These are phyloP conservation scores for Tetheella fluctuosa DNA, from an alignment of 2,888 invertebrate species.

Conservation along the genomic window DNA sequence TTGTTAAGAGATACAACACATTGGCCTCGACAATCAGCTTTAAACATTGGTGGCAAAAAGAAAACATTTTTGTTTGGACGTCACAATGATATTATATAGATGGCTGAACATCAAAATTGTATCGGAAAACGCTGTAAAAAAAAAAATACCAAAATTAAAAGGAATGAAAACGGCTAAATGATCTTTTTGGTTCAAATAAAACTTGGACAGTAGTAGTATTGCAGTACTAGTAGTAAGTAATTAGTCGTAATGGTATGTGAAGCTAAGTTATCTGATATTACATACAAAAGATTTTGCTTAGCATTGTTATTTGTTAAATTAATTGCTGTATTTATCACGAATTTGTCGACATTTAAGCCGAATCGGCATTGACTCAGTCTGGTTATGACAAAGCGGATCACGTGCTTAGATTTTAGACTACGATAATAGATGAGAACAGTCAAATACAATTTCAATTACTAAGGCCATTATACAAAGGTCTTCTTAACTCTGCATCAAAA, in stretches of 20 bases:
- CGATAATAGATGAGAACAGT: slow-evolving; percentile 19
- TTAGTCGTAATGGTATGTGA: too few species aligned
- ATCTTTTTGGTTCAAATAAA: too few species aligned
- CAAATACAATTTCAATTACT: slow-evolving; percentile 8
- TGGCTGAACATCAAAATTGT: not conserved
- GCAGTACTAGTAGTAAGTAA: too few species aligned
- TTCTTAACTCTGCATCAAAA: not conserved
- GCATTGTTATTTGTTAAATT: slow-evolving; percentile 20
- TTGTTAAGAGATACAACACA: slow-evolving; percentile 60
- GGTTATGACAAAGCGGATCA: slow-evolving; percentile 25
- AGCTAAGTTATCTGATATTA: slow-evolving; percentile 8
- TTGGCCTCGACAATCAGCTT: slow-evolving; percentile 35
- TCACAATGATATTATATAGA: slow-evolving; percentile 33
- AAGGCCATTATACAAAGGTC: slow-evolving; percentile 5
- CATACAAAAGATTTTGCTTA: slow-evolving; percentile 13
- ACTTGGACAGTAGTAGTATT: too few species aligned
- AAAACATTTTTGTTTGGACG: slow-evolving; percentile 41
- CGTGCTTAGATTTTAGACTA: slow-evolving; percentile 23
- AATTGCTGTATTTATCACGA: slow-evolving; percentile 28
- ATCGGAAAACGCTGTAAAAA: not conserved
- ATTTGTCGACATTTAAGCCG: slow-evolving; percentile 23
- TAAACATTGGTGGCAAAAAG: slow-evolving; percentile 11
- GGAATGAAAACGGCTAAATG: not conserved
- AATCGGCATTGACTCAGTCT: slow-evolving; percentile 22
- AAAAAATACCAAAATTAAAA: too few species aligned